phyloP scores from a whole-genome alignment of 2,888 invertebrate species.

The Ormyrus nitidulus region DNA sequence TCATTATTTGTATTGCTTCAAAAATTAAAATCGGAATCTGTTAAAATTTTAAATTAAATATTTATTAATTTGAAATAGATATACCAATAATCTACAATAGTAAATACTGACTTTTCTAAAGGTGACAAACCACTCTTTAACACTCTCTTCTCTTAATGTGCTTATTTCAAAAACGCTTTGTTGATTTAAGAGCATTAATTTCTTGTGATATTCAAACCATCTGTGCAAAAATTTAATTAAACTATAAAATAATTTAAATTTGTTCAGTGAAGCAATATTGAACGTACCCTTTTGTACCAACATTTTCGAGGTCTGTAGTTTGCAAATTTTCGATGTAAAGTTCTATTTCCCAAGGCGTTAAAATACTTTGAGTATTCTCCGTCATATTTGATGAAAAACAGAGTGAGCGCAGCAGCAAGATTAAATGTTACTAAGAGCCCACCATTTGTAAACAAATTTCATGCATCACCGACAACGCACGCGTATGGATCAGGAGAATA shows the following conservation, averaged over 20 bases:
- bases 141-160: slow-evolving; percentile 86
- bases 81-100: slow-evolving; percentile 26
- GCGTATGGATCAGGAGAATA: neutral
- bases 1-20: slow-evolving; percentile 88
- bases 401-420: slow-evolving; percentile 19
- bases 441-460: slow-evolving; percentile 69
- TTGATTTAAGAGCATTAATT: slow-evolving; percentile 90
- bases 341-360: slow-evolving; percentile 84
- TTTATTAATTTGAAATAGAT: neutral
- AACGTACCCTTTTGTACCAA: slow-evolving; percentile 80
- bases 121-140: slow-evolving; percentile 88
- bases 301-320: slow-evolving; percentile 80
- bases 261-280: slow-evolving; percentile 1
- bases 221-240: slow-evolving; percentile 71
- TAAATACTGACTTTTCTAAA: slow-evolving; percentile 81
- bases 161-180: slow-evolving; percentile 90
- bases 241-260: slow-evolving; percentile 35
- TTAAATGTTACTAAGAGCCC: slow-evolving; percentile 50
- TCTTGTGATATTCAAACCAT: slow-evolving; percentile 89
- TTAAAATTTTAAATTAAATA: slow-evolving; percentile 31
- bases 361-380: slow-evolving; percentile 72
- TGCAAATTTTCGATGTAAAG: slow-evolving; percentile 84
- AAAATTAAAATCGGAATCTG: slow-evolving; percentile 86
- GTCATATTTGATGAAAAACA: slow-evolving; percentile 41
- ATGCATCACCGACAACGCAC: slow-evolving; percentile 27